Evolutionary conservation across 2,888 invertebrate genomes (phyloP).

Genomic region (Liodrosophila aerea): DNA sequence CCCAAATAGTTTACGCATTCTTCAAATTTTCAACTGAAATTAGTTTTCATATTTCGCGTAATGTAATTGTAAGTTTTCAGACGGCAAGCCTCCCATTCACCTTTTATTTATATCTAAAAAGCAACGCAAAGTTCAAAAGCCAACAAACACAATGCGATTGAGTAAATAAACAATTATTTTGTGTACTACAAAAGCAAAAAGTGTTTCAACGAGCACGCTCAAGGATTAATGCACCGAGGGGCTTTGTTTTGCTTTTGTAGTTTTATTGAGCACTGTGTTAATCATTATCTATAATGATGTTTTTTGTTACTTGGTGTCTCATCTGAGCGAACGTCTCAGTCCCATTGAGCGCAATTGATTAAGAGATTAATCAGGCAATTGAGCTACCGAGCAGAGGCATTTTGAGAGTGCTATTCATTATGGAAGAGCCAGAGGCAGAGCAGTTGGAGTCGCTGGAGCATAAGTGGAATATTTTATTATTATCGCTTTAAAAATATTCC

Average conservation of each 20-base stretch:
- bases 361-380: conserved; percentile 56
- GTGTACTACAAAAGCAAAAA: conserved; percentile 19
- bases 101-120: conserved; percentile 20
- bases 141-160: conserved; percentile 49
- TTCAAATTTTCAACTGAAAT: too few relatives aligned
- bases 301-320: conserved; percentile 22
- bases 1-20: too few relatives aligned
- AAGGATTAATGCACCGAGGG: conserved; percentile 64
- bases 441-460: conserved; percentile 29
- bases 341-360: conserved; percentile 65
- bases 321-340: conserved; percentile 57
- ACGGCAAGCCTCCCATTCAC: conserved; percentile 38
- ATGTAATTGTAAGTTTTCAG: neutral
- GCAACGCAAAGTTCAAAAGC: conserved; percentile 63
- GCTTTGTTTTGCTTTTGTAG: conserved; percentile 13
- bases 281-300: conserved; percentile 26
- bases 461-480: conserved; percentile 57
- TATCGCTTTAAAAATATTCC: conserved; percentile 44
- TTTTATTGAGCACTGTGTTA: neutral
- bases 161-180: conserved; percentile 55
- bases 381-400: conserved; percentile 13
- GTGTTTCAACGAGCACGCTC: conserved; percentile 29
- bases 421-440: conserved; percentile 17
- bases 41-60: too few relatives aligned
- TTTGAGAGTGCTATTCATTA: conserved; percentile 21